These are phyloP conservation scores for Endotricha flammealis DNA, from an alignment of 2,888 invertebrate species.

Conservation along the genomic window DNA sequence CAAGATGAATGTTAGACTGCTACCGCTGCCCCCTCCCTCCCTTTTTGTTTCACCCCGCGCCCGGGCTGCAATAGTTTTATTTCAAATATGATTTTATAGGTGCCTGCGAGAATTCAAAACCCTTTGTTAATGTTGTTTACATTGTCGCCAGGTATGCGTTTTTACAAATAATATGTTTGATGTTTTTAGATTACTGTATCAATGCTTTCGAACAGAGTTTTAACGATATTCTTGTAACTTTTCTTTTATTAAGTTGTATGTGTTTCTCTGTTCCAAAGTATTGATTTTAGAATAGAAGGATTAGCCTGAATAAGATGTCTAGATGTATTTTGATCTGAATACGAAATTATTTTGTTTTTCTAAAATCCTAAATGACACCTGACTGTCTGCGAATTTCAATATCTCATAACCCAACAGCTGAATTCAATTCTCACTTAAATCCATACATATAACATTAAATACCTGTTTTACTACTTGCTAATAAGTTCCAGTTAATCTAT, in stretches of 20 bases:
- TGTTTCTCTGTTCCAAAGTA: slow-evolving; percentile 3
- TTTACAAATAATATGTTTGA: slow-evolving; percentile 57
- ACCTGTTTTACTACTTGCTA: no score
- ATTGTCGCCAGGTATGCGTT: slow-evolving; percentile 79
- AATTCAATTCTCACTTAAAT: no score
- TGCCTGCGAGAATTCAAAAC: slow-evolving; percentile 73
- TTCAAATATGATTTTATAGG: slow-evolving; percentile 73
- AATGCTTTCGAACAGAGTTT: slow-evolving; percentile 33
- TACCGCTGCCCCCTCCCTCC: slow-evolving; percentile 66
- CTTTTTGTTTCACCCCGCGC: slow-evolving; percentile 66
- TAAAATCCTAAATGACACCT: neutral
- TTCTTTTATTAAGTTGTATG: neutral
- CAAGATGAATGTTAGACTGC: slow-evolving; percentile 78
- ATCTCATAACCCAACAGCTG: no score
- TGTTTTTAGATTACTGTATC: slow-evolving; percentile 36
- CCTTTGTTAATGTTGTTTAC: slow-evolving; percentile 78
- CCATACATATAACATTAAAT: no score
- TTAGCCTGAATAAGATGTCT: slow-evolving; percentile 3
- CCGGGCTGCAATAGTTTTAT: slow-evolving; percentile 74
- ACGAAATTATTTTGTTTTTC: no score
- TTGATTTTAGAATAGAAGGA: slow-evolving; percentile 3
- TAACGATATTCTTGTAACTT: neutral
- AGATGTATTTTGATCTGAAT: slow-evolving; percentile 4
- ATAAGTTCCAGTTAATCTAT: no score
- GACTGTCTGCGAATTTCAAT: neutral